phyloP scores from a whole-genome alignment of 2,113 vertebrate species.

The Pseudolaguvia tuberculata region DNA sequence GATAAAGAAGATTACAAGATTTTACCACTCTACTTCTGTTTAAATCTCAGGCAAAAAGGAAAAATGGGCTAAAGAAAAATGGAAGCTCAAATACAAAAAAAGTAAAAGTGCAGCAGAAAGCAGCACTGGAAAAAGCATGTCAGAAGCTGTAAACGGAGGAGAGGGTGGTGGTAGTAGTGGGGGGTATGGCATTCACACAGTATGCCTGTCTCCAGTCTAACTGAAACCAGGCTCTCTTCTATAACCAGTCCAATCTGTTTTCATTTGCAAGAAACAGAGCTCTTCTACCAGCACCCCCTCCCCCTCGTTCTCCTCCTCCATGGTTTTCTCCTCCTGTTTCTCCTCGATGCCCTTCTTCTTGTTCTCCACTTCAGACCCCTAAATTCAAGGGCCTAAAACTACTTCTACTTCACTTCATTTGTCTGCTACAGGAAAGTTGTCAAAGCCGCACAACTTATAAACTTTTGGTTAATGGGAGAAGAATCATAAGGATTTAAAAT shows the following conservation, averaged over 20 bases:
- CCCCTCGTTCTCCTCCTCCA: neutral
- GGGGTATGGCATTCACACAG: conserved; percentile 76
- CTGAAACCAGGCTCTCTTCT: conserved; percentile 88
- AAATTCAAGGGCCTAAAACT: conserved; percentile 23
- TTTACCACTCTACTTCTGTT: conserved; percentile 40
- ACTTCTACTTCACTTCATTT: conserved; percentile 18
- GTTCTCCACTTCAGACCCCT: conserved; percentile 22
- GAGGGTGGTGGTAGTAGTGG: conserved; percentile 51
- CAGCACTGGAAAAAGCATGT: conserved; percentile 58
- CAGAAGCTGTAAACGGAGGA: conserved; percentile 56
- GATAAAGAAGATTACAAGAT: conserved; percentile 45
- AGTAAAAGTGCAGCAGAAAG: conserved; percentile 49
- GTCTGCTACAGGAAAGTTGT: neutral
- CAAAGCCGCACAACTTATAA: neutral
- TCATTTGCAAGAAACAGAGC: conserved; percentile 76
- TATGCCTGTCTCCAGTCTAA: conserved; percentile 88
- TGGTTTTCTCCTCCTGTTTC: neutral
- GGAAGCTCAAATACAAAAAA: conserved; percentile 6
- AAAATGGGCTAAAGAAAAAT: conserved; percentile 19
- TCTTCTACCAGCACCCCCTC: conserved; percentile 30
- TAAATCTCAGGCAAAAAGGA: conserved; percentile 40
- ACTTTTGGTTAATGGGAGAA: neutral
- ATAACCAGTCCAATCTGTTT: conserved; percentile 80
- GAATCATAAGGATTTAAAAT: neutral
- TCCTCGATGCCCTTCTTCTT: conserved; percentile 4